Conservation (phyloP, 1,140 invertebrate species). For the Drosophila hydei region DNA sequence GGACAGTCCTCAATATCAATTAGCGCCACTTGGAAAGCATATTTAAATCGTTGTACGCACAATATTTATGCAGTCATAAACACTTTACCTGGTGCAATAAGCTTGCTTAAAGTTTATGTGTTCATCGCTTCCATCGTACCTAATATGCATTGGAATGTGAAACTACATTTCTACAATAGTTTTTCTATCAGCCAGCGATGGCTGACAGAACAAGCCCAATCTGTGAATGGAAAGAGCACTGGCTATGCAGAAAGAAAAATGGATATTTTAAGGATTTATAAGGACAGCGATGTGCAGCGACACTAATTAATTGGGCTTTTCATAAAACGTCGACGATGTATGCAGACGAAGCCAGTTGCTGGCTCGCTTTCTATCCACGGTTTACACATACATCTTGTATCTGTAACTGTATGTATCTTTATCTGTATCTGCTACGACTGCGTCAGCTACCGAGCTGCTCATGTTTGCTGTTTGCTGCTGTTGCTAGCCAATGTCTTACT, state of each 20-base stretch:
- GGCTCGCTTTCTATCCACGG: constrained; percentile 41
- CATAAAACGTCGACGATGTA: constrained; percentile 53
- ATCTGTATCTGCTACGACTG: constrained; percentile 52
- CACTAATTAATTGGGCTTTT: constrained; percentile 78
- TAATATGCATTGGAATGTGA: constrained; percentile 44
- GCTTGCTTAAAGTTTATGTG: constrained; percentile 30
- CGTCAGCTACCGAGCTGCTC: constrained; percentile 57
- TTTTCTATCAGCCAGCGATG: constrained; percentile 59
- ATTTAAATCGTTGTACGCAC: constrained; percentile 56
- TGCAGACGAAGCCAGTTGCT: constrained; percentile 36
- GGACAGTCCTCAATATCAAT: constrained; percentile 66
- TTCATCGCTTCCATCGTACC: constrained; percentile 50
- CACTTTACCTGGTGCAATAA: constrained; percentile 9
- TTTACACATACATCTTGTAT: constrained; percentile 8
- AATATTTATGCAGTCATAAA: constrained; percentile 62
- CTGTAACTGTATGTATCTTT: constrained; percentile 25
- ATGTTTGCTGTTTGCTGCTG: constrained; percentile 41
- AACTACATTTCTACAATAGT: constrained; percentile 55
- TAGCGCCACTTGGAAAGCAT: constrained; percentile 45
- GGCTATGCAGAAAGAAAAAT: constrained; percentile 6
- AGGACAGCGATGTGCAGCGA: constrained; percentile 36
- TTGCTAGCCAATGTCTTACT: constrained; percentile 62
- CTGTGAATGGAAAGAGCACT: constrained; percentile 19
- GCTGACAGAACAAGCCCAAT: constrained; percentile 2
- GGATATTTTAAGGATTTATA: constrained; percentile 75